Conservation (phyloP, 2,888 invertebrate genomes). For the Apoda limacodes region DNA sequence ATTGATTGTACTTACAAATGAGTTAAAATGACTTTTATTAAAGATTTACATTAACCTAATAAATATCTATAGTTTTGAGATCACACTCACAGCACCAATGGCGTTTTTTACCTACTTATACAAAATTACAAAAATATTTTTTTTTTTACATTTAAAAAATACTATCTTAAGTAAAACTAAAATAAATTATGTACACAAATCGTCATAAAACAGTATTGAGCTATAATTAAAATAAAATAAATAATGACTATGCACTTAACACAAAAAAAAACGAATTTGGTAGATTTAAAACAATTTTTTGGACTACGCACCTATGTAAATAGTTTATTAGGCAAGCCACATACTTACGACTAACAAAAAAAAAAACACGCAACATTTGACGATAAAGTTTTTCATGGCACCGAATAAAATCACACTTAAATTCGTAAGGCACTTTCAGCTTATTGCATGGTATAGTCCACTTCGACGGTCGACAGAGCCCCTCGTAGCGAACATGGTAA, state of each 20-base stretch:
- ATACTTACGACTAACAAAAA: slow-evolving; percentile 1
- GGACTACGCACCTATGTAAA: no score
- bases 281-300: no score
- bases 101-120: slow-evolving; percentile 13
- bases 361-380: no score
- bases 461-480: slow-evolving; percentile 40
- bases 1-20: not conserved
- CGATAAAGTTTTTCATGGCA: slow-evolving; percentile 20
- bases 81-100: slow-evolving; percentile 57
- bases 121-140: slow-evolving; percentile 6
- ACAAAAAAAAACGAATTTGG: no score
- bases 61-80: slow-evolving; percentile 47
- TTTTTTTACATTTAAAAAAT: slow-evolving; percentile 8
- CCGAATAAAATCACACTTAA: slow-evolving; percentile 11
- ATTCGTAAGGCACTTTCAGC: slow-evolving; percentile 10
- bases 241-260: no score
- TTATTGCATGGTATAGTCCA: slow-evolving; percentile 35
- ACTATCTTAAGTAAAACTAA: slow-evolving; percentile 3
- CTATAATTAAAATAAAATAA: no score
- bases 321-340: no score
- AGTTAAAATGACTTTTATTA: slow-evolving; percentile 3
- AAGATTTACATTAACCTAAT: slow-evolving; percentile 8
- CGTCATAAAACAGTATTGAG: no score
- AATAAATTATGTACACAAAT: slow-evolving; percentile 4
- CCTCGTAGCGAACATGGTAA: slow-evolving; percentile 39